These are phyloP conservation scores for Reticulitermes speratus DNA, from an alignment of 1,140 invertebrate species.

Conservation along the genomic window DNA sequence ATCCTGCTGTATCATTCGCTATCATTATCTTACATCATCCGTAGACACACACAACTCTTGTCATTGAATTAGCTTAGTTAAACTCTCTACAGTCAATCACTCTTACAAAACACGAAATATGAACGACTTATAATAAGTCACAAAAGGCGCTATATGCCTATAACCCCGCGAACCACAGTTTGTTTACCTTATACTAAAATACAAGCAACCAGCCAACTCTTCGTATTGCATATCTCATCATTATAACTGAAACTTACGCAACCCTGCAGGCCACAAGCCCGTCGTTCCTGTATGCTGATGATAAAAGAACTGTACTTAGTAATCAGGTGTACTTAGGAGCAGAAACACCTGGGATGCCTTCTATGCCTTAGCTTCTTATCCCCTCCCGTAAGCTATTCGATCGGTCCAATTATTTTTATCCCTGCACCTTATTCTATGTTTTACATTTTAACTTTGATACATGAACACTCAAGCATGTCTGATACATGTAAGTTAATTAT, in stretches of 20 bases:
- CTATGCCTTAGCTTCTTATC: not conserved
- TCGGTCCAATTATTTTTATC: not conserved
- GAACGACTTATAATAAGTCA: no score
- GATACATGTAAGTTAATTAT: not conserved
- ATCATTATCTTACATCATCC: no score
- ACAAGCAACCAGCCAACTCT: not conserved
- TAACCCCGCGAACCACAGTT: not conserved
- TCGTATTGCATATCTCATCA: not conserved
- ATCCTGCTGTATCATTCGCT: no score
- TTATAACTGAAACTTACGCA: not conserved
- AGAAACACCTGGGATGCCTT: not conserved
- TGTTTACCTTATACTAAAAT: not conserved
- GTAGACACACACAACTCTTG: no score
- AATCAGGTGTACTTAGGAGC: not conserved
- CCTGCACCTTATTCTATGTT: not conserved
- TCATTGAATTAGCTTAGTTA: no score
- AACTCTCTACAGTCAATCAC: no score
- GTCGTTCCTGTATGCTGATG: not conserved
- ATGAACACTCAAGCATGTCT: not conserved
- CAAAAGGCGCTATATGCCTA: no score
- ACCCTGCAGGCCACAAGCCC: not conserved
- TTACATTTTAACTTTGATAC: not conserved
- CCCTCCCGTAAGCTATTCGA: not conserved
- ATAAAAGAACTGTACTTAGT: not conserved
- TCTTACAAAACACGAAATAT: no score